Conservation (phyloP, 1,140 invertebrate species). For the Drosophila leontia region DNA sequence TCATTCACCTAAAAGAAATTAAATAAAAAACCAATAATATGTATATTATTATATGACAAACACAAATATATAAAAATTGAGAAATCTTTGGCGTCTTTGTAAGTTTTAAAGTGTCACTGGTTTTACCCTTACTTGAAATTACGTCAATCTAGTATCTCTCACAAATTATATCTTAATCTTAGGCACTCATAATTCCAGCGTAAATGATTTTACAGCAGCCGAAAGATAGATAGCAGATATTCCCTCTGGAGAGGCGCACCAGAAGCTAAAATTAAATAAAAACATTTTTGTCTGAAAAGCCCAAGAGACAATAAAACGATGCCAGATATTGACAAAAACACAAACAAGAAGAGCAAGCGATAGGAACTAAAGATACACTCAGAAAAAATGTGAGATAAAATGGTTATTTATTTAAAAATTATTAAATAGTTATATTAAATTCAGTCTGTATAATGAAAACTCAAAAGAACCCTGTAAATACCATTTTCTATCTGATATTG, state of each 20-base stretch:
- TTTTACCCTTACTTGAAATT: neutral
- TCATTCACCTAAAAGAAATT: conserved; percentile 12
- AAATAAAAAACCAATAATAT: too few species aligned
- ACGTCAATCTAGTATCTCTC: neutral
- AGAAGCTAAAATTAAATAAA: conserved; percentile 65
- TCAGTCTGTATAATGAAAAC: too few species aligned
- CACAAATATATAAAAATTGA: too few species aligned
- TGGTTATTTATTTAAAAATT: neutral
- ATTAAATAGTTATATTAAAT: neutral
- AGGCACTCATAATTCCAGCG: neutral
- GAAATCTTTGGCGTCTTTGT: neutral
- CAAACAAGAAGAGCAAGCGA: neutral
- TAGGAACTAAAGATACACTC: neutral
- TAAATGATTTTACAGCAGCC: conserved; percentile 10
- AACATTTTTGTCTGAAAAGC: conserved; percentile 22
- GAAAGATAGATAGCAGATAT: conserved; percentile 9
- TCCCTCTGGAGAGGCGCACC: neutral
- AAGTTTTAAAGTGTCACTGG: neutral
- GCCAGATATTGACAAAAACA: conserved; percentile 37
- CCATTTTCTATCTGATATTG: too few species aligned
- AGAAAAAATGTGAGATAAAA: neutral
- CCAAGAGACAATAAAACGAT: conserved; percentile 27
- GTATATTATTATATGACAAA: too few species aligned
- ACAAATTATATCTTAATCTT: neutral
- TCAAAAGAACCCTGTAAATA: too few species aligned